Evolutionary conservation across 1,140 invertebrate species (phyloP), one percentile per base, ranked within the genome.

Genomic region (Pseudobourletiella spinata): DNA sequence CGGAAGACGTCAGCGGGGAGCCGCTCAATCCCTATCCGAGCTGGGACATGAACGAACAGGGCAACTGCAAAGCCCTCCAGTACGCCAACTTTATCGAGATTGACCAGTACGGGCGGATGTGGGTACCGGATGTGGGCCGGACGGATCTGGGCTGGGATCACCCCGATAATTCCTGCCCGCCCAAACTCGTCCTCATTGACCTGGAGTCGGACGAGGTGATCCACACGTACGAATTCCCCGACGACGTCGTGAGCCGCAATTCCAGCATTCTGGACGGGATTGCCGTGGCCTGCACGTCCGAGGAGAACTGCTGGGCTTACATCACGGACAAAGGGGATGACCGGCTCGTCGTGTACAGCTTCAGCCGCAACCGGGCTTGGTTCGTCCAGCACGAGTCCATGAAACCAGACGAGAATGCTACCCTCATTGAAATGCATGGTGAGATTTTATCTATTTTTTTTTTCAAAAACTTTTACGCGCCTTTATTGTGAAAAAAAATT

Each of bases 121-220:
- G n/a, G n/a, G n/a, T n/a, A n/a, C n/a, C n/a, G n/a, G n/a, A n/a
- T n/a, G n/a, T n/a, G n/a, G n/a, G n/a, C n/a, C n/a, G n/a, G n/a
- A n/a, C n/a, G n/a, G n/a, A n/a, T n/a, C n/a, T n/a, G n/a, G n/a
- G n/a, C n/a, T n/a, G n/a, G n/a, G n/a, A n/a, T n/a, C n/a, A n/a
- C n/a, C n/a, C n/a, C n/a, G n/a, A n/a, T n/a, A n/a, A n/a, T n/a
- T n/a, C n/a, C n/a, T n/a, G n/a, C n/a, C n/a, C n/a, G n/a, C n/a
- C n/a, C n/a, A n/a, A n/a, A n/a, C n/a, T n/a, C 79, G 76, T 89
- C 16, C 81, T 89, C n/a, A 88, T 89, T 62, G 87, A 91, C 71
- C 75, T 88, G 69, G 78, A 79, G 25, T 87, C 83, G 0, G 81
- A 86, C 72, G 78, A 79, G 43, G 72, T 86, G 29, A 79, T 87